A percentile compares a stretch with the other conserved stretches of the same genome.
Evolutionary conservation across 2,888 invertebrate genomes (phyloP).

Genomic region (Hypsopygia costalis): DNA sequence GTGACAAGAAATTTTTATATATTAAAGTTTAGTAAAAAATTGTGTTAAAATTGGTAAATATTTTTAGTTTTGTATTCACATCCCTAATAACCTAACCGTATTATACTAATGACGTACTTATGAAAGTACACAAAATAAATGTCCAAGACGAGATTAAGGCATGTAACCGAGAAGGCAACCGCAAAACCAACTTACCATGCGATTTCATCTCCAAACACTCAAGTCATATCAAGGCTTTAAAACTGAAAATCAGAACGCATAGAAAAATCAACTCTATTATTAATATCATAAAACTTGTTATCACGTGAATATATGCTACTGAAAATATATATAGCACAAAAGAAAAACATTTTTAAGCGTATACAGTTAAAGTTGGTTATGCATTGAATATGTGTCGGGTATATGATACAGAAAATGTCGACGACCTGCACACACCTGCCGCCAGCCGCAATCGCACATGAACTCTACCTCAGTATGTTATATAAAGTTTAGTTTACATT

Average conservation of each 20-base stretch:
- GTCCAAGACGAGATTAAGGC: not conserved
- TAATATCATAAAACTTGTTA: not conserved
- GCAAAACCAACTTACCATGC: not conserved
- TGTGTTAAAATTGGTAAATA: too few relatives aligned
- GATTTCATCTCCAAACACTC: slow-evolving; percentile 5
- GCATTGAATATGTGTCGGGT: not conserved
- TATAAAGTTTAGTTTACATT: slow-evolving; percentile 1
- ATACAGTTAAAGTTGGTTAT: slow-evolving; percentile 17
- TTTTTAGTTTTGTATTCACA: too few relatives aligned
- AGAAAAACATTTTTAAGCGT: slow-evolving; percentile 5
- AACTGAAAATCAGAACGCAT: not conserved
- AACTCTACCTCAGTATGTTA: slow-evolving; percentile 27
- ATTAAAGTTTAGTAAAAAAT: too few relatives aligned
- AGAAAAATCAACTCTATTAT: not conserved
- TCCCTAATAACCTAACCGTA: too few relatives aligned
- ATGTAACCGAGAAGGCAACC: slow-evolving; percentile 4
- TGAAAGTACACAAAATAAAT: not conserved
- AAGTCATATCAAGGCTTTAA: slow-evolving; percentile 1
- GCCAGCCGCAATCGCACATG: slow-evolving; percentile 48
- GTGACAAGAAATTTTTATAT: too few relatives aligned
- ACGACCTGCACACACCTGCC: slow-evolving; percentile 60
- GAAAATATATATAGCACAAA: not conserved
- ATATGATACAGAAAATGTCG: slow-evolving; percentile 45
- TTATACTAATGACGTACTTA: not conserved
- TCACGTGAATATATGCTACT: not conserved